phyloP scores from a whole-genome alignment of 1,140 invertebrate genomes.

The Calosoma granatense region DNA sequence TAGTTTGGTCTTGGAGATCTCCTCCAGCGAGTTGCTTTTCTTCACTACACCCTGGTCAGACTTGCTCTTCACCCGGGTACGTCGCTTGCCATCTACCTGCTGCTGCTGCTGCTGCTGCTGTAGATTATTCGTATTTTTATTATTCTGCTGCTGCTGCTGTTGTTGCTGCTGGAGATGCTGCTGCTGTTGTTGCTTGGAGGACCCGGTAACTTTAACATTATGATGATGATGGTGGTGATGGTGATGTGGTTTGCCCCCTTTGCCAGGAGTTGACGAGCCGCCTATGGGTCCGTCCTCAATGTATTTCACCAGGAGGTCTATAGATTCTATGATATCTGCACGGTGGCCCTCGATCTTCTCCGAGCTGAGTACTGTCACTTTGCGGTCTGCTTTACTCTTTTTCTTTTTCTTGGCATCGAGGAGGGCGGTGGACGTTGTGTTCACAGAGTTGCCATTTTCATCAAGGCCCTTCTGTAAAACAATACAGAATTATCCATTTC shows the following conservation, averaged over 20 bases:
- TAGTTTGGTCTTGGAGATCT: slow-evolving; percentile 56
- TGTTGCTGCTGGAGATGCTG: not conserved
- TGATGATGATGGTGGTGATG: slow-evolving; percentile 16
- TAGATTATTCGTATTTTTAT: slow-evolving; percentile 19
- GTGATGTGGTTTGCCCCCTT: not conserved
- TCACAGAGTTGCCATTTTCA: slow-evolving; percentile 39
- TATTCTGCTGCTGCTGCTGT: slow-evolving; percentile 15
- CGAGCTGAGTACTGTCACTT: slow-evolving; percentile 23
- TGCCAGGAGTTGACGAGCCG: slow-evolving; percentile 2
- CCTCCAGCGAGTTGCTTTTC: slow-evolving; percentile 57
- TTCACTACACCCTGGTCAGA: slow-evolving; percentile 39
- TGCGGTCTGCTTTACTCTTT: slow-evolving; percentile 29
- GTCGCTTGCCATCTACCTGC: slow-evolving; percentile 21
- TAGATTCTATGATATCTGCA: slow-evolving; percentile 31
- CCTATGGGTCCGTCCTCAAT: slow-evolving; percentile 33
- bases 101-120: not conserved
- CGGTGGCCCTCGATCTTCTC: slow-evolving; percentile 29
- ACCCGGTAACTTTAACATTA: slow-evolving; percentile 18
- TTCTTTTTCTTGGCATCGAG: slow-evolving; percentile 20
- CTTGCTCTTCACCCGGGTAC: slow-evolving; percentile 32
- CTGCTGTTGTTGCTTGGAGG: not conserved
- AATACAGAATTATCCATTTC: not conserved
- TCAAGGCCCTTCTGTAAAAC: slow-evolving; percentile 36
- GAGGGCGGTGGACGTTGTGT: slow-evolving; percentile 15
- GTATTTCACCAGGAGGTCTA: slow-evolving; percentile 40